Evolutionary conservation across 1,140 invertebrate genomes (phyloP).

Genomic region (Brachionus plicatilis): DNA sequence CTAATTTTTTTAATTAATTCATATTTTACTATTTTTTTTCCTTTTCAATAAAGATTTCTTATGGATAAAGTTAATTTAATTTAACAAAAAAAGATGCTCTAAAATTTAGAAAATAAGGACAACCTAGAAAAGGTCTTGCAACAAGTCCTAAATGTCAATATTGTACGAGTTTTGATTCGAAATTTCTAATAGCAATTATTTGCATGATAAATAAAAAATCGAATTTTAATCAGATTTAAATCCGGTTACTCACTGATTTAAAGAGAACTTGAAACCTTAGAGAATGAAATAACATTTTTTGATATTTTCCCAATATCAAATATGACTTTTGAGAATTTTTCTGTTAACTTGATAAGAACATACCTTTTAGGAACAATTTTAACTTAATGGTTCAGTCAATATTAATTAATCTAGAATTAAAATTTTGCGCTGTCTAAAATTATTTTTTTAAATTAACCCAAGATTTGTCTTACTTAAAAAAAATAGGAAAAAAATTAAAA

Average conservation of each 20-base stretch:
- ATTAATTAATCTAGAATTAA: not conserved
- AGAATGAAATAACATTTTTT: not conserved
- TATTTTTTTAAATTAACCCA: too few species aligned
- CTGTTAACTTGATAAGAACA: not conserved
- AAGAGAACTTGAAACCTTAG: not conserved
- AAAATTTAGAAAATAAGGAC: not conserved
- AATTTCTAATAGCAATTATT: not conserved
- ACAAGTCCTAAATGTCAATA: not conserved
- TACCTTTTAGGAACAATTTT: not conserved
- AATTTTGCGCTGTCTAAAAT: not conserved
- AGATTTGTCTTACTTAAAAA: too few species aligned
- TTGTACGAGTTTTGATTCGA: not conserved
- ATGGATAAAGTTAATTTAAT: not conserved
- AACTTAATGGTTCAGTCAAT: not conserved
- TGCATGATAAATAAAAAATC: conserved; percentile 9
- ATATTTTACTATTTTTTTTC: not conserved
- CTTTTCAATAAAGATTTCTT: not conserved
- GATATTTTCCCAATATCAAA: not conserved
- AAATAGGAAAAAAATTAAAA: too few species aligned
- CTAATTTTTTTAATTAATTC: not conserved
- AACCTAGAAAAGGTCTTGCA: not conserved
- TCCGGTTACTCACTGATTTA: not conserved
- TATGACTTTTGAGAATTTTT: not conserved
- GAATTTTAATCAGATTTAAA: not conserved
- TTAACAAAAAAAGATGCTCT: not conserved